Base-by-base conservation (phyloP, 2,888 invertebrate species). In the Agapetus fuscipes region DNA sequence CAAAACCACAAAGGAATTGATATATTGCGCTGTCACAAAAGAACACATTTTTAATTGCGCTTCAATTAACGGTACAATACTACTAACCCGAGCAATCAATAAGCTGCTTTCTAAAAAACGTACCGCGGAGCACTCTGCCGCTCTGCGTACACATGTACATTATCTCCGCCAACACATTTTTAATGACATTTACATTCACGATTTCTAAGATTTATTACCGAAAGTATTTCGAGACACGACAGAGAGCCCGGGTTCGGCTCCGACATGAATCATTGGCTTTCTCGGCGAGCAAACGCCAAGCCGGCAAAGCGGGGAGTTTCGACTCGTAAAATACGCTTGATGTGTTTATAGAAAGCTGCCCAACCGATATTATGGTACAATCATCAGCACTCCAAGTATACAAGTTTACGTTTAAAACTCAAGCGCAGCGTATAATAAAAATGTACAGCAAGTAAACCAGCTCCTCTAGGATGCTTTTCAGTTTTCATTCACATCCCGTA, bases 111-210 rank as follows among this genome's bases (percentile, higher is more conserved):
- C 45, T 45, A 45, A 45, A 45, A 30, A 37, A 40, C 35, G 30
- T 25, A 24, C 20, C 35, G 38, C 31, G 31, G 16, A 17, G 16
- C 32, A 15, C 16, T 26, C 26, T 27, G n/a, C 20, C 20, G 20
- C 9, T 4, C 20, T 6, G 9, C 9, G 9, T 20, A 20, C 20
- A 20, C 20, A 20, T 20, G 20, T 20, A 20, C n/a, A n/a, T n/a
- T 6, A 11, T 11, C 16, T 25, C 13, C 9, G 12, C 11, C n/a
- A 30, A 16, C 17, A 13, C 27, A n/a, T 37, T 34, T 42, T 45
- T 37, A 45, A 45, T 45, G 45, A 31, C 45, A 45, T 45, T 45
- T 24, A 42, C 42, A 39, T 45, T 42, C 45, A 45, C 45, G 42
- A 42, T 45, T 45, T 45, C 45, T 37, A 39, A 31, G 42, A 42